These are phyloP conservation scores for Sebastes steindachneri DNA, from an alignment of 2,797 vertebrate species.

Conservation along the genomic window DNA sequence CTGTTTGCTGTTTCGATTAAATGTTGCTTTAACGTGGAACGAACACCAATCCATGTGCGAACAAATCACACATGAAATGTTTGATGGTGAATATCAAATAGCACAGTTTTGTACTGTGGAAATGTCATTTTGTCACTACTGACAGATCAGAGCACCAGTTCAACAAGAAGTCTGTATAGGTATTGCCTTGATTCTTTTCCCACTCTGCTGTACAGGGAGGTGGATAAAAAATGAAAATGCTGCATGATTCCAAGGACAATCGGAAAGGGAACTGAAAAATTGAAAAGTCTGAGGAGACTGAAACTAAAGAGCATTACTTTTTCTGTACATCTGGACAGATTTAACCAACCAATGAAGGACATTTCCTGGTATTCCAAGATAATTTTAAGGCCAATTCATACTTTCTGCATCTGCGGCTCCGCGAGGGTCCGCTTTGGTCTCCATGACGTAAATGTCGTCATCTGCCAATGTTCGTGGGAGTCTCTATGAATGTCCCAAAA, in stretches of 20 bases:
- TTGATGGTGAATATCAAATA: constrained; percentile 10
- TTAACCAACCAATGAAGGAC: background rate
- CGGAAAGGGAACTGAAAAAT: background rate
- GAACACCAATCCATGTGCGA: background rate
- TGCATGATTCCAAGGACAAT: background rate
- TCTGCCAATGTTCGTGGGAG: rapidly evolving
- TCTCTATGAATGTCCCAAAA: too few species aligned
- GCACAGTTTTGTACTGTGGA: background rate
- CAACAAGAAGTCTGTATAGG: background rate
- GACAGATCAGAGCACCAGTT: background rate
- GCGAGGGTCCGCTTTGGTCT: too few species aligned
- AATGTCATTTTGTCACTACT: constrained; percentile 7
- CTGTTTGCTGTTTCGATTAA: constrained; percentile 18
- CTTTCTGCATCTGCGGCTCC: too few species aligned
- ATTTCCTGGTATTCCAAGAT: background rate
- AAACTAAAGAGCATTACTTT: background rate
- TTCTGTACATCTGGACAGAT: background rate
- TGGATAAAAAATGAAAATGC: background rate
- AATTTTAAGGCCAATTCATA: background rate
- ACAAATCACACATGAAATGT: background rate
- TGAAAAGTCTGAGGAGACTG: background rate
- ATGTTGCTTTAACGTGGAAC: constrained; percentile 6
- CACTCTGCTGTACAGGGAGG: background rate
- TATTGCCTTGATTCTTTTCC: background rate
- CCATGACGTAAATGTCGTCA: too few species aligned